These are phyloP conservation scores for Ectropis grisescens DNA, from an alignment of 1,140 invertebrate species.

Conservation along the genomic window DNA sequence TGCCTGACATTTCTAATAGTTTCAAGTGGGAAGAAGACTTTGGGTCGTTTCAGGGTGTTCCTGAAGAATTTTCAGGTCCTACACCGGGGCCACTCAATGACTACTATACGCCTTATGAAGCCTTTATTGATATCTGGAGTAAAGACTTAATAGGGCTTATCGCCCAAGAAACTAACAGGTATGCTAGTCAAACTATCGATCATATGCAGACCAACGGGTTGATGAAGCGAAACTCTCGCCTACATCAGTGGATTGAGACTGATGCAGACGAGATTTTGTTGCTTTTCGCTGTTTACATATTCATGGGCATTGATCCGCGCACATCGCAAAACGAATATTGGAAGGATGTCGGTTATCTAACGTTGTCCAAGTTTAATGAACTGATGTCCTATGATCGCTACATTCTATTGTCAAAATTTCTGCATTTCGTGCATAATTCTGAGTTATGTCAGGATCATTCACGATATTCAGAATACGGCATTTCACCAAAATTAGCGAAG, in stretches of 20 bases:
- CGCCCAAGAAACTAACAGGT: constrained; percentile 4
- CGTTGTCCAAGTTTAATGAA: constrained; percentile 1
- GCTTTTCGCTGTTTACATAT: no score
- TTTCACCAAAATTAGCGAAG: not conserved
- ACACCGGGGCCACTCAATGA: constrained; percentile 6
- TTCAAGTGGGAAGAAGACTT: constrained; percentile 1
- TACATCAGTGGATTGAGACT: no score
- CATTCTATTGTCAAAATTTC: constrained; percentile 7
- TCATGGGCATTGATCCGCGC: no score
- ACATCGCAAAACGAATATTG: constrained; percentile 7
- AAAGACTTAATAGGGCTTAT: constrained; percentile 6
- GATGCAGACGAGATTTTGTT: no score
- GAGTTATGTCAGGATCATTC: no score
- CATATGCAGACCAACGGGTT: no score
- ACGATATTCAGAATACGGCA: not conserved
- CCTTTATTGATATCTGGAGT: constrained; percentile 9
- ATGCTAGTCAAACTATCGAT: no score
- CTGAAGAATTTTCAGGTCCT: constrained; percentile 6
- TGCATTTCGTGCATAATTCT: constrained; percentile 12
- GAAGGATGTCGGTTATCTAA: not conserved
- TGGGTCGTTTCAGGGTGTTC: constrained; percentile 4
- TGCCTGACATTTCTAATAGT: not conserved
- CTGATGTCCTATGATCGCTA: constrained; percentile 8
- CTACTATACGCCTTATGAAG: constrained; percentile 10
- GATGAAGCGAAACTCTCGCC: no score